A percentile compares a stretch with the other conserved stretches of the same genome.
Evolutionary conservation across 2,113 vertebrate species (phyloP).

Genomic region (Perognathus longimembris): DNA sequence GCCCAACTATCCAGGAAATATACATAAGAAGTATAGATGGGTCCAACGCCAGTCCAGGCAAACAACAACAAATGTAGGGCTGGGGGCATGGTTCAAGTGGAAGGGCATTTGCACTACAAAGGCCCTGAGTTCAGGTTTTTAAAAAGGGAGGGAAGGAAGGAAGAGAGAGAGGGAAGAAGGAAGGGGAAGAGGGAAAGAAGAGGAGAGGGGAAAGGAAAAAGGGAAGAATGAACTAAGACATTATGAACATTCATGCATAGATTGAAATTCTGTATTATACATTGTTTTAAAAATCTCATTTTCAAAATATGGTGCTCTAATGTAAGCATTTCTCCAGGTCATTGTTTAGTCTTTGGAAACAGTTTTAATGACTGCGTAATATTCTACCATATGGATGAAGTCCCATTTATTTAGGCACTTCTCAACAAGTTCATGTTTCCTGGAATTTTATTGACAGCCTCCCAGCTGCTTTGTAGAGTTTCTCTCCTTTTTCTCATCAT

Average conservation of each 20-base stretch:
- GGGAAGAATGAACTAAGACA: not conserved
- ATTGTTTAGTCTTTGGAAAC: slow-evolving; percentile 13
- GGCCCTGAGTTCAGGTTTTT: too few species aligned
- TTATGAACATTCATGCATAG: not conserved
- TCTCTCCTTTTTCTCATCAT: not conserved
- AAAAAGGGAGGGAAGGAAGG: too few species aligned
- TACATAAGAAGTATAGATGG: too few species aligned
- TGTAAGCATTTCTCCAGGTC: not conserved
- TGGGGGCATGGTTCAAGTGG: too few species aligned
- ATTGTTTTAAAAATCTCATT: not conserved
- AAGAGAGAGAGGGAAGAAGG: too few species aligned
- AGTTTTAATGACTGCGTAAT: slow-evolving; percentile 6
- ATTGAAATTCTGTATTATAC: not conserved
- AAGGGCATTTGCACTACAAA: too few species aligned
- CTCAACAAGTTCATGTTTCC: slow-evolving; percentile 40
- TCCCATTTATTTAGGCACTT: slow-evolving; percentile 44
- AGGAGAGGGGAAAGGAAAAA: too few species aligned
- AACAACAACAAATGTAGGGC: too few species aligned
- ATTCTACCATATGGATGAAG: slow-evolving; percentile 10
- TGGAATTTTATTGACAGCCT: slow-evolving; percentile 16
- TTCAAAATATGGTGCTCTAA: slow-evolving; percentile 14
- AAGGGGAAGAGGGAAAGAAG: too few species aligned
- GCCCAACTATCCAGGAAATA: too few species aligned
- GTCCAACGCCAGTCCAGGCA: too few species aligned
- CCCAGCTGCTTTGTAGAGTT: slow-evolving; percentile 35